Base-by-base conservation (phyloP, 1,140 invertebrate genomes). In the Aporrectodea caliginosa region DNA sequence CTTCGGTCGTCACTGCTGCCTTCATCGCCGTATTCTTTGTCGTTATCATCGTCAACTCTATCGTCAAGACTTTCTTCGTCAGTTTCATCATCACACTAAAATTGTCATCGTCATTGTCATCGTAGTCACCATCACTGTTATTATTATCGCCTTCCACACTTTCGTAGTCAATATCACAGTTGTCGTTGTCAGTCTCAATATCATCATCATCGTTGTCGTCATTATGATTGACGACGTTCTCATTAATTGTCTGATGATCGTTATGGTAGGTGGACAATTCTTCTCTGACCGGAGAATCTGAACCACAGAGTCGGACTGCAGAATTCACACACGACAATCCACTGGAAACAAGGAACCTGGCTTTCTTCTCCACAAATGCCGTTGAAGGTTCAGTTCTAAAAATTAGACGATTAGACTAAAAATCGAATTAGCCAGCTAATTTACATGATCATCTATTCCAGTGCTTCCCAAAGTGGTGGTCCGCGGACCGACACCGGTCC, bases 301-400 rank as follows among this genome's bases (percentile, higher is more conserved):
- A 98, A 88, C 95, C 96, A 0, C 96, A 98, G 85, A 93, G 93
- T 79, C 92, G 96, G 85, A 93, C 93, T 81, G 90, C 93, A 16
- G 95, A 98, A 82, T 96, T 94, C 86, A 98, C 96, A 77, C 92
- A 97, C 88, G 95, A 98, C 82, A 98, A 98, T 89, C 96, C 96
- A 0, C 89, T 98, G 83, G 96, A 98, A 91, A 98, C 96, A 35
- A 96, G 95, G 88, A 98, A 98, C 88, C 89, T 98, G 83, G 96
- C 95, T 73, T 98, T 98, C 90, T 98, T 98, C 90, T 98, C 96
- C 69, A 98, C 96, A 35, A 97, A 97, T 88, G 96, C 95, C 84
- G 95, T 98, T 72, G 96, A 98, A 91, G 96, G 93, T 87, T n/a
- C n/a, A n/a, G n/a, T n/a, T n/a, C n/a, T n/a, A n/a, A n/a, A n/a